Percentiles rank a stretch among this genome's conserved stretches.
Evolutionary conservation across 2,113 vertebrate genomes (phyloP).

Genomic region (Chionomys nivalis): DNA sequence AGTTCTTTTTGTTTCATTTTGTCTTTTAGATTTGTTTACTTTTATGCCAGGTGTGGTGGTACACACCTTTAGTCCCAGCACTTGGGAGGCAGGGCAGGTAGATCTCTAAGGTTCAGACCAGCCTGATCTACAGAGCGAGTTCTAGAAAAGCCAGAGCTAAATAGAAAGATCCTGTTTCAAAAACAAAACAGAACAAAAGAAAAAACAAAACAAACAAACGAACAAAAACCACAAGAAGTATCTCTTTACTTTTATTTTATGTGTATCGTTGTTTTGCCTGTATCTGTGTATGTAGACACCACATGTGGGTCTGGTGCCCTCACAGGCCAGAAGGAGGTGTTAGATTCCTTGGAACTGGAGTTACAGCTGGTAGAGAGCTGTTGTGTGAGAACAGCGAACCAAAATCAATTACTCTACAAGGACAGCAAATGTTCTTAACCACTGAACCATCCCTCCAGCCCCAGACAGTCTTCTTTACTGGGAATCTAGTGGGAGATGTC

Average conservation of each 20-base stretch:
- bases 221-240: background rate
- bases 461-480: too few species aligned
- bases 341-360: background rate
- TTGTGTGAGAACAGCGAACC: background rate
- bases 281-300: too few species aligned
- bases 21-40: background rate
- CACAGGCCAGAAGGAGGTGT: background rate
- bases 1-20: background rate
- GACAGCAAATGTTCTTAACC: background rate
- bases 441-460: background rate
- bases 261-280: background rate
- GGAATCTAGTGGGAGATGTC: background rate
- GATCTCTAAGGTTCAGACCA: background rate
- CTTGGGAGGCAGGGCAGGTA: background rate
- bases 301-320: background rate
- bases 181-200: background rate
- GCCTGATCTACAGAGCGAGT: too few species aligned
- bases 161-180: background rate
- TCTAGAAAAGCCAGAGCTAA: background rate
- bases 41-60: background rate
- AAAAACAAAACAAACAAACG: background rate
- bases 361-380: background rate
- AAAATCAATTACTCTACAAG: background rate
- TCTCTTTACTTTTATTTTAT: background rate
- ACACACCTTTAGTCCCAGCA: background rate